Evolutionary conservation across 2,113 vertebrate genomes (phyloP), one percentile per base, ranked within the genome.

Genomic region (Sceloporus undulatus): DNA sequence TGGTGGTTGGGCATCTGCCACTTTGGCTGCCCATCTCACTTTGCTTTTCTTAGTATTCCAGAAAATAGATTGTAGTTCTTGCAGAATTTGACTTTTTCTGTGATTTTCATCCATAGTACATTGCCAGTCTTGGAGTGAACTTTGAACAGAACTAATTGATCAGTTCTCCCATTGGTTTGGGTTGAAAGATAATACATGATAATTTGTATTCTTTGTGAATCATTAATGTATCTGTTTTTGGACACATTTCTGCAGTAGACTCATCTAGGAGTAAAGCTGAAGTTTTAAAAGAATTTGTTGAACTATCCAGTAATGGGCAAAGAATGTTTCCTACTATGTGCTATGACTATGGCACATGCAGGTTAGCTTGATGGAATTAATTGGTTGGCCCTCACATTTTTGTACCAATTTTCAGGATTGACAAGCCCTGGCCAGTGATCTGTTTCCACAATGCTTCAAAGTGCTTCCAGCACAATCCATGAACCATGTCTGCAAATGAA

Each of bases 401-500:
- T 56, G 4, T 29, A 16, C 2, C 34, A 65, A 34, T 9, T 84
- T 83, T 88, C 73, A 88, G 80, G 65, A 13, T 68, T 10, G 25
- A 16, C 23, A 21, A 56, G 40, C 25, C 14, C 27, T 73, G 25
- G 2, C 52, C 25, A 40, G 18, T 62, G 68, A 40, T 42, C 54
- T 81, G 23, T 1, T 74, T 81, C 14, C 25, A 87, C 34, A 59
- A 87, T 81, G 62, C 10, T 76, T 42, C 23, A 40, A 54, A 5
- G 25, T 81, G 62, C 27, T 0, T 70, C 25, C 2, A 0, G 2
- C 29, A 94, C 84, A 87, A 87, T 90, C 25, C 92, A 84, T 70
- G 79, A 93, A 85, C 40, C 94, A 65, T 90, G 94, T 71, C 54
- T 70, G 54, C 91, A 93, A 48, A 19, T n/a, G 48, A 82, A 91